Evolutionary conservation across 2,797 vertebrate genomes (phyloP), one percentile per base, ranked within the genome.

Genomic region (Salmo trutta): DNA sequence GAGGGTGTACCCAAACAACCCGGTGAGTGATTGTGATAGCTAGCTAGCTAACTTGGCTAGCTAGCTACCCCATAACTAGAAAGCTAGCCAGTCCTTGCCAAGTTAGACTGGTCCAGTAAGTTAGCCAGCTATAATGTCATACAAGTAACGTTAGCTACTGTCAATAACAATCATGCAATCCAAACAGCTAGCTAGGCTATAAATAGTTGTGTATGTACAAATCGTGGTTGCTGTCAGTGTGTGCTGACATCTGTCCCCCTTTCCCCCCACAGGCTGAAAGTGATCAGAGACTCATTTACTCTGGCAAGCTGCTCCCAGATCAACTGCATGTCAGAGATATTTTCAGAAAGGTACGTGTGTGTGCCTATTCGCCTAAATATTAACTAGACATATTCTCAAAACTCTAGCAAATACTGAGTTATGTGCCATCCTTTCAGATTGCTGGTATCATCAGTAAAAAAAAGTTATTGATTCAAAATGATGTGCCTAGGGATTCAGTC

Each of bases 281-380:
- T 70, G 95, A 96, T 65, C 98, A 99, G 88, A 96, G 95, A 77
- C 86, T 99, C 72, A 99, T 99, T 90, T 97, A 96, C 84, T 94
- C 93, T 7, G 98, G 98, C 7, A 98, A 97, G 82, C 91, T 99
- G 83, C 91, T 99, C 29, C 94, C 91, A 17, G 96, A 99, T 87
- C 92, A 97, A 68, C 93, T 95, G 7, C 92, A 79, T 62, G 87
- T 99, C 27, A 89, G 85, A 68, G 96, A 97, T n/a, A 80, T 98
- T 69, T 94, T 98, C 82, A 94, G 91, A 83, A 93, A 95, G 96
- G 97, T 99, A 29, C 24, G 41, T 51, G 1, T 36, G 14, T 59
- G 4, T 41, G 19, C 53, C n/a, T 64, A 17, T 47, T 19, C n/a
- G 16, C 27, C n/a, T 41, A 47, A 12, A 47, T 47, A 29, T 54